phyloP scores from a whole-genome alignment of 2,797 vertebrate genomes.

The Xenentodon cancila region DNA sequence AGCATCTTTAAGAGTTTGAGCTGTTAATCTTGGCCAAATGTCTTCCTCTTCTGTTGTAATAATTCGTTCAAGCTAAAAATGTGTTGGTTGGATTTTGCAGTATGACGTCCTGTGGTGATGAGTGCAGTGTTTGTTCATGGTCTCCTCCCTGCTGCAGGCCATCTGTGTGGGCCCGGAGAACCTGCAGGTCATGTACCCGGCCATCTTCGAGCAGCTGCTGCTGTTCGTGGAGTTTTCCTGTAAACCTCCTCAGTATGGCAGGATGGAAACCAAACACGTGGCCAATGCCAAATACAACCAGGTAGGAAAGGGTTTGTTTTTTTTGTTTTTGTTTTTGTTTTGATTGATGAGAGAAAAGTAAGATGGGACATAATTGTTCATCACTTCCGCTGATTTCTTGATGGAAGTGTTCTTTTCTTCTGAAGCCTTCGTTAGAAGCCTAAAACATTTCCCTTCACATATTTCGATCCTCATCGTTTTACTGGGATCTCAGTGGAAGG shows the following conservation, averaged over 20 bases:
- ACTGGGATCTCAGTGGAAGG: constrained; percentile 22
- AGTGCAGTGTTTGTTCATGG: constrained; percentile 72
- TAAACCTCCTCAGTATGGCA: constrained; percentile 97
- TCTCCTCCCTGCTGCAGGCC: constrained; percentile 84
- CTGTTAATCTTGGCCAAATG: background rate
- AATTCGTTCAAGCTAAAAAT: constrained; percentile 33
- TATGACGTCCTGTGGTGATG: constrained; percentile 52
- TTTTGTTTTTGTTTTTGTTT: constrained; percentile 21
- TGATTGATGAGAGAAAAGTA: constrained; percentile 22
- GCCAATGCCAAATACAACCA: constrained; percentile 99
- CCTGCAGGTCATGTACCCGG: constrained; percentile 99
- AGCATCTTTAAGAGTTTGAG: background rate
- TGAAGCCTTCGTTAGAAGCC: background rate
- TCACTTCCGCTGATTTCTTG: constrained; percentile 18
- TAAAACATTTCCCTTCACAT: background rate
- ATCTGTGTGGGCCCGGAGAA: constrained; percentile 96
- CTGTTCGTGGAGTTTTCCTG: constrained; percentile 99
- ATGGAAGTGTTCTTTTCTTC: background rate
- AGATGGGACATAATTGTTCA: constrained; percentile 15
- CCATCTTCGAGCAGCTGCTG: constrained; percentile 96
- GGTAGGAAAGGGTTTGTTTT: constrained; percentile 74
- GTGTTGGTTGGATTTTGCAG: constrained; percentile 59
- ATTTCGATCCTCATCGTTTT: constrained; percentile 16
- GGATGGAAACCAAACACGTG: constrained; percentile 98
- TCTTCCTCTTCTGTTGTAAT: constrained; percentile 17